Percentiles rank a stretch among this genome's conserved stretches.
Conservation (phyloP, 2,113 vertebrate genomes). For the Colaptes auratus region DNA sequence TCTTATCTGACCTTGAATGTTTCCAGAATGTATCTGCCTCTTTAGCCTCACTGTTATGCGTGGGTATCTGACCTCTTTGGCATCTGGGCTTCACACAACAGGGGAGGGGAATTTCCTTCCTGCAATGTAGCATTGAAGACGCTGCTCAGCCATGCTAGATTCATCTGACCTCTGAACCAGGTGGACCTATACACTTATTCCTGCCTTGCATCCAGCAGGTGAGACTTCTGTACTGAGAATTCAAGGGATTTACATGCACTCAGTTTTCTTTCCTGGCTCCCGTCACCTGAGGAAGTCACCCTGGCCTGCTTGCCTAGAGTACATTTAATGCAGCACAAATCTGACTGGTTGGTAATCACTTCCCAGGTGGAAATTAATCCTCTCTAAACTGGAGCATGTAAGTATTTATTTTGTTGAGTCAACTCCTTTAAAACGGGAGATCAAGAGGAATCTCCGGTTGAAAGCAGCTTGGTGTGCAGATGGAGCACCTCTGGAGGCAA, state of each 20-base stretch:
- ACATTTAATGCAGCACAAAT: background rate
- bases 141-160: background rate
- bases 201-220: background rate
- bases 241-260: background rate
- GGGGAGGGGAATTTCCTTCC: background rate
- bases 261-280: background rate
- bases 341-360: background rate
- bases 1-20: no score
- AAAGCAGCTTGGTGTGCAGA: background rate
- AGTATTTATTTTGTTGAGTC: background rate
- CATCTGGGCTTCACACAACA: background rate
- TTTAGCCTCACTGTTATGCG: background rate
- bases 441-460: background rate
- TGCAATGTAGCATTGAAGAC: background rate
- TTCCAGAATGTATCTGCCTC: background rate
- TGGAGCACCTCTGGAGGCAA: background rate
- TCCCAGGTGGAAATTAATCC: background rate
- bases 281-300: background rate
- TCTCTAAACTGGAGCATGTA: background rate
- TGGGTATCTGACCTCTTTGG: rapidly evolving
- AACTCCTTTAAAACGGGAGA: background rate
- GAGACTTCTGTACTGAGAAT: background rate
- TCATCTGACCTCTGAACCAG: background rate
- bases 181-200: background rate
- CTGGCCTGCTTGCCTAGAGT: background rate